These are phyloP conservation scores for Hepsetus odoe DNA, from an alignment of 2,113 vertebrate genomes.

Conservation along the genomic window DNA sequence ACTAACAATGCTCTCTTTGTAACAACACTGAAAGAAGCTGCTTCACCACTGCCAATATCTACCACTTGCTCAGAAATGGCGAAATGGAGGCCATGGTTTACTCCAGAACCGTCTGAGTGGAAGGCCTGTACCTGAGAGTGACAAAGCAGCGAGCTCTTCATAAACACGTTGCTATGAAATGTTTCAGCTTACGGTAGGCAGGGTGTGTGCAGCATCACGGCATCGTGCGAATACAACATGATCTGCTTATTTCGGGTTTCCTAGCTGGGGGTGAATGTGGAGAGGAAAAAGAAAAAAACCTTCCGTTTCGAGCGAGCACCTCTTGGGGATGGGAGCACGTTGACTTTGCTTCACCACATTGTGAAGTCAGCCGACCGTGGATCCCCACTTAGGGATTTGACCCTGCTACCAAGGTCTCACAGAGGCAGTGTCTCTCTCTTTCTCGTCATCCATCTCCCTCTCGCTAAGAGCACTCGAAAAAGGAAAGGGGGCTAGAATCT, in stretches of 20 bases:
- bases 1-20: no score
- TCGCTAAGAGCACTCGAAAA: conserved; percentile 48
- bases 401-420: conserved; percentile 39
- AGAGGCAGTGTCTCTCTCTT: conserved; percentile 42
- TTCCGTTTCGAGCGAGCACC: conserved; percentile 3
- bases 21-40: no score
- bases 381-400: conserved; percentile 28
- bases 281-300: neutral
- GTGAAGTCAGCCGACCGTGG: conserved; percentile 68
- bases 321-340: conserved; percentile 36
- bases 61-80: neutral
- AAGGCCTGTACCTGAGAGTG: neutral
- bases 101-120: neutral
- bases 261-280: neutral
- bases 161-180: neutral
- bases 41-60: no score
- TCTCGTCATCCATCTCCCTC: neutral
- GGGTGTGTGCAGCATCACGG: neutral
- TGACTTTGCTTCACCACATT: conserved; percentile 66
- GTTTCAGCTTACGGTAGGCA: neutral
- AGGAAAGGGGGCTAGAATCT: conserved; percentile 51
- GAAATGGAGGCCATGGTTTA: neutral
- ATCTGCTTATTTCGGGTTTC: neutral
- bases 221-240: neutral
- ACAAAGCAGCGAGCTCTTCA: neutral